These are phyloP conservation scores for Ecliptopera silaceata DNA, from an alignment of 2,888 invertebrate species.

Conservation along the genomic window DNA sequence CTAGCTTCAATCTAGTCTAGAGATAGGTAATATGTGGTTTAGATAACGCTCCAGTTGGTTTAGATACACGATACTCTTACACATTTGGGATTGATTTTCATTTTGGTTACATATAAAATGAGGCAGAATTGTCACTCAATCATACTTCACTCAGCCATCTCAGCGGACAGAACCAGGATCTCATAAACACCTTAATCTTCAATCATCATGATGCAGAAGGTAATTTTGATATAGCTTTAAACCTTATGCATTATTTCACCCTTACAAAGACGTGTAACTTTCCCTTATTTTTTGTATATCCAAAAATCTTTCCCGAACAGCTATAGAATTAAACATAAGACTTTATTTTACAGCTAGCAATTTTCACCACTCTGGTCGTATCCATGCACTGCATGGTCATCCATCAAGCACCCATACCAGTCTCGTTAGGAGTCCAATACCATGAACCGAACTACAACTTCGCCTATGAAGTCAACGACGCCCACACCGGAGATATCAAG, in stretches of 20 bases:
- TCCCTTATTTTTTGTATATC: too few species aligned
- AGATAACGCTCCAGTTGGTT: slow-evolving; percentile 59
- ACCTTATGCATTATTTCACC: too few species aligned
- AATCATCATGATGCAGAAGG: slow-evolving; percentile 57
- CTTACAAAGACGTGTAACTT: neutral
- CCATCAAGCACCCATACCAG: slow-evolving; percentile 54
- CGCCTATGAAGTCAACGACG: slow-evolving; percentile 81
- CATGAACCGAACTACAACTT: slow-evolving; percentile 75
- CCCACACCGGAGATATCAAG: slow-evolving; percentile 79
- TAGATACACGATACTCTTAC: slow-evolving; percentile 64
- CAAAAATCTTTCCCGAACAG: neutral
- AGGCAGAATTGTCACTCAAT: slow-evolving; percentile 42
- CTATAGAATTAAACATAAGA: neutral
- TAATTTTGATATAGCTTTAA: too few species aligned
- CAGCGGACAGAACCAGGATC: slow-evolving; percentile 30
- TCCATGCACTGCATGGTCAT: slow-evolving; percentile 64
- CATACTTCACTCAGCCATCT: slow-evolving; percentile 51
- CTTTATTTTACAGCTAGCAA: slow-evolving; percentile 29
- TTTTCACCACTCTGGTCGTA: slow-evolving; percentile 53
- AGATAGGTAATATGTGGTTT: slow-evolving; percentile 16
- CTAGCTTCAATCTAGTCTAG: slow-evolving; percentile 1
- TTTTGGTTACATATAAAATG: slow-evolving; percentile 72
- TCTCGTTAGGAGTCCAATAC: slow-evolving; percentile 43
- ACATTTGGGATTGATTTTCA: slow-evolving; percentile 71
- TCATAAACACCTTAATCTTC: slow-evolving; percentile 14